Evolutionary conservation across 2,113 vertebrate species (phyloP), one percentile per base, ranked within the genome.

Genomic region (Solea senegalensis): DNA sequence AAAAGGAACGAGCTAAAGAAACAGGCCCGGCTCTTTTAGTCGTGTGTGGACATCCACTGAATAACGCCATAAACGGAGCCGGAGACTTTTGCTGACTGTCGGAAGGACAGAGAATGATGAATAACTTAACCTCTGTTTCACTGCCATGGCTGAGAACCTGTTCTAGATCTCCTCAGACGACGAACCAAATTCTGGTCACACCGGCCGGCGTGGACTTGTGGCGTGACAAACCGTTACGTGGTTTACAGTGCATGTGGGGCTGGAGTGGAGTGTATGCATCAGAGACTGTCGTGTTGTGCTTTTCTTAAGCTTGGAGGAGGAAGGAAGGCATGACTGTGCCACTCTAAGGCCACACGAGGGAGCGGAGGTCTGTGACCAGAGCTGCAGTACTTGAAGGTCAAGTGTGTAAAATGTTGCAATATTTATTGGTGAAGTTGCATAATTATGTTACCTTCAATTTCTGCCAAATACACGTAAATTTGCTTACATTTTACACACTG

Each of bases 1-100:
- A 99, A 98, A 92, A 95, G 96, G 83, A 99, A 99, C 1, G 98
- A 98, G 88, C 91, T 99, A 71, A 99, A 99, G 94, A 99, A 99
- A 91, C 97, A 99, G 80, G 96, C 97, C 26, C 93, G 97, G 85
- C 95, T 99, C 51, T 99, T 99, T 91, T 99, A 94, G 93, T 58
- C 8, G 7, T 11, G n/a, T 0, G 7, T 2, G 6, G 43, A 75
- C 57, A 0, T 34, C 9, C 0, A 9, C 43, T n/a, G 41, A 63
- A 67, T 46, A 50, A 69, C 74, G 83, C 78, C 72, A 74, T 48
- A 55, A 64, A 27, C n/a, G 14, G 64, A 82, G 62, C 13, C 16
- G 39, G 21, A 74, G 68, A 61, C 63, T 56, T 39, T 43, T 26
- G 52, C 27, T 9, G 49, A 61, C 58, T 44, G 49, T 48, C 41